Evolutionary conservation across 2,888 invertebrate genomes (phyloP).

Genomic region (Leptopilina drosophilae): DNA sequence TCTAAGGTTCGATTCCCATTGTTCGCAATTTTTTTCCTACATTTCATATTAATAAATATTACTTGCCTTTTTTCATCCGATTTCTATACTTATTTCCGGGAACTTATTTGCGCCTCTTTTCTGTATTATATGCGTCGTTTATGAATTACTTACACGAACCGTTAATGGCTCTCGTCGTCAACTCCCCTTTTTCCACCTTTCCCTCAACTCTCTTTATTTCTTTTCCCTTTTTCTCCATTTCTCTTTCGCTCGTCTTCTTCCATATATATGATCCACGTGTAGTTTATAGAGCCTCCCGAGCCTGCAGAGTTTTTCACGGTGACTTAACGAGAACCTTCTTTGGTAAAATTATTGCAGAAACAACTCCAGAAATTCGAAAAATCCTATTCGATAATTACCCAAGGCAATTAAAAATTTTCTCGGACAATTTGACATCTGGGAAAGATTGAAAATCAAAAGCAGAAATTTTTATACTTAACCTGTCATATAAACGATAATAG

Average conservation of each 20-base stretch:
- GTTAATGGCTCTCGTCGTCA: constrained; percentile 53
- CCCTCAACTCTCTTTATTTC: neutral
- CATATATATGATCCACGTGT: constrained; percentile 35
- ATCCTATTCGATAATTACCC: neutral
- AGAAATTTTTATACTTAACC: no score
- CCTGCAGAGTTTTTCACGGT: constrained; percentile 62
- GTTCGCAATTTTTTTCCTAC: constrained; percentile 21
- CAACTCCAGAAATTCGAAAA: neutral
- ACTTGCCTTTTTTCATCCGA: neutral
- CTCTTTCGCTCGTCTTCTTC: no score
- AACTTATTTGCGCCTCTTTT: no score
- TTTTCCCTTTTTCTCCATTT: constrained; percentile 38
- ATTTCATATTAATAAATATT: no score
- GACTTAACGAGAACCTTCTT: constrained; percentile 41
- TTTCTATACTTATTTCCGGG: no score
- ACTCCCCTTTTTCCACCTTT: constrained; percentile 9
- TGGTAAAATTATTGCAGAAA: neutral
- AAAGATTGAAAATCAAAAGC: neutral
- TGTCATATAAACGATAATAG: no score
- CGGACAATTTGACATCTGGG: neutral
- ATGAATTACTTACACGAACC: constrained; percentile 44
- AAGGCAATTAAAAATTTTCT: constrained; percentile 8
- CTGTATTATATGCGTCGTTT: neutral
- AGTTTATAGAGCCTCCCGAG: constrained; percentile 48
- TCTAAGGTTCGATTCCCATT: constrained; percentile 44